Evolutionary conservation across 2,797 vertebrate genomes (phyloP).

Genomic region (Dermochelys coriacea): DNA sequence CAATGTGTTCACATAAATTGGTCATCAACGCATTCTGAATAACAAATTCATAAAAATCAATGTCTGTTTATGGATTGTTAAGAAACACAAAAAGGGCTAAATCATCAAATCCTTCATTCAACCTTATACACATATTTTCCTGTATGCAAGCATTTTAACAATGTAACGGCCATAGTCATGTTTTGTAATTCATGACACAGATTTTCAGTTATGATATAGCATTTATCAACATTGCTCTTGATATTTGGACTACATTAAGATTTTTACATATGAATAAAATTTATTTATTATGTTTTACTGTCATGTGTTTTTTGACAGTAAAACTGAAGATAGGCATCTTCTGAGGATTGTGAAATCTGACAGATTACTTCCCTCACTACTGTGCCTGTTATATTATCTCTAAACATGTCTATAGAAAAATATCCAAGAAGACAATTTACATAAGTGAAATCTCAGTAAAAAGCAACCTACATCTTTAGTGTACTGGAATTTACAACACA

Average conservation of each 20-base stretch:
- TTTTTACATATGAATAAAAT: neutral
- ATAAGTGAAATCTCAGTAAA: neutral
- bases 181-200: conserved; percentile 33
- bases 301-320: neutral
- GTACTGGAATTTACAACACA: neutral
- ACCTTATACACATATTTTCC: conserved; percentile 26
- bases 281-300: neutral
- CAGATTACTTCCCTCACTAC: neutral
- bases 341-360: neutral
- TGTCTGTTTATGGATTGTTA: neutral
- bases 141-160: conserved; percentile 53
- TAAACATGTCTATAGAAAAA: neutral
- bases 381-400: neutral
- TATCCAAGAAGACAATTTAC: neutral
- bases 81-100: conserved; percentile 20
- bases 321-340: neutral
- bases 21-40: neutral
- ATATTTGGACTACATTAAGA: neutral
- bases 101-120: neutral
- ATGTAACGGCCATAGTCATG: neutral
- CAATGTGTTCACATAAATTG: neutral
- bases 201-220: neutral
- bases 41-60: conserved; percentile 11
- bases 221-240: neutral
- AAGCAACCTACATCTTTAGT: neutral